Evolutionary conservation across 2,888 invertebrate species (phyloP).

Genomic region (Mimas tiliae): DNA sequence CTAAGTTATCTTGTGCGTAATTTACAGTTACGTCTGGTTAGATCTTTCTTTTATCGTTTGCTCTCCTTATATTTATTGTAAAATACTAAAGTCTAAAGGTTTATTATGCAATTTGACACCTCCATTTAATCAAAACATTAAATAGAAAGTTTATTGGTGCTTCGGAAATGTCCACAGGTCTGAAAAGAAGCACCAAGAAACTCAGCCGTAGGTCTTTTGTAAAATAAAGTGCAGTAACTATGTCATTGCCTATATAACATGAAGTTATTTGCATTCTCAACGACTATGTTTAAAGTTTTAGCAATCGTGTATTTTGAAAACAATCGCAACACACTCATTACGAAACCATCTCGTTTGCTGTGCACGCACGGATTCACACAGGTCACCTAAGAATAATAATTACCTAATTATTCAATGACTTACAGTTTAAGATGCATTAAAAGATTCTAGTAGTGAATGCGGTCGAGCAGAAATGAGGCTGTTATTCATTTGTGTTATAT

Average conservation of each 20-base stretch:
- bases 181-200: too few relatives aligned
- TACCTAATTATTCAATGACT: constrained; percentile 1
- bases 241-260: background rate
- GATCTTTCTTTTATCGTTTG: too few relatives aligned
- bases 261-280: constrained; percentile 12
- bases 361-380: constrained; percentile 1
- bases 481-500: background rate
- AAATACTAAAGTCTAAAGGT: too few relatives aligned
- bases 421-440: background rate
- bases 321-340: constrained; percentile 8
- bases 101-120: too few relatives aligned
- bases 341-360: constrained; percentile 3
- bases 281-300: constrained; percentile 14
- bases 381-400: constrained; percentile 2
- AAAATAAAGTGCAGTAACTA: background rate
- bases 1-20: too few relatives aligned
- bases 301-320: constrained; percentile 24
- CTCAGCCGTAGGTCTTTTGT: background rate
- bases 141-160: too few relatives aligned
- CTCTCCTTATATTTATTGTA: too few relatives aligned
- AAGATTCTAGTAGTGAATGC: background rate
- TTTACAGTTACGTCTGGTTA: too few relatives aligned
- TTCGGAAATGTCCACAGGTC: too few relatives aligned
- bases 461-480: background rate
- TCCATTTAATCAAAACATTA: too few relatives aligned